These are phyloP conservation scores for Tipula unca DNA, from an alignment of 2,888 invertebrate species.

Conservation along the genomic window DNA sequence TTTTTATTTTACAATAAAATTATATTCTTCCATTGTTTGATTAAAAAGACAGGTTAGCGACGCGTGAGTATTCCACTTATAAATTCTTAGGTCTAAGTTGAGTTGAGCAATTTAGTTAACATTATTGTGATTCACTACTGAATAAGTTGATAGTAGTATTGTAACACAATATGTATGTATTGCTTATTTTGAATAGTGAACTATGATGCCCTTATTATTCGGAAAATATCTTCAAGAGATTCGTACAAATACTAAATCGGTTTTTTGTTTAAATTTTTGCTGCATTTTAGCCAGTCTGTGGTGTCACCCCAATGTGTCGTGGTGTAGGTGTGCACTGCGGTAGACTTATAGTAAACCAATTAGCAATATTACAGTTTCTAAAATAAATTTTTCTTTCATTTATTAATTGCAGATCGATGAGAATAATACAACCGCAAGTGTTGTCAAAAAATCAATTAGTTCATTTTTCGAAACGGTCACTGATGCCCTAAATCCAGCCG, in stretches of 20 bases:
- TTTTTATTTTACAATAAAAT: too few relatives aligned
- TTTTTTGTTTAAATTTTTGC: neutral
- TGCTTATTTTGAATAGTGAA: too few relatives aligned
- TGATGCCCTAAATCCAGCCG: slow-evolving; percentile 57
- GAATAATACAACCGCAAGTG: slow-evolving; percentile 61
- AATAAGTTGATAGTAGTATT: too few relatives aligned
- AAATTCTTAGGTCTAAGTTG: too few relatives aligned
- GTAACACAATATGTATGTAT: too few relatives aligned
- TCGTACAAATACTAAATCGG: neutral
- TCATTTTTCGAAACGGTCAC: slow-evolving; percentile 63
- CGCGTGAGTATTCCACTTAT: too few relatives aligned
- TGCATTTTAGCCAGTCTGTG: neutral
- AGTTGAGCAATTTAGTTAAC: too few relatives aligned
- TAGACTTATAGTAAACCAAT: neutral
- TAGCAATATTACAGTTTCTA: neutral
- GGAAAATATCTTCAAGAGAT: too few relatives aligned
- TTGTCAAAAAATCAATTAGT: slow-evolving; percentile 62
- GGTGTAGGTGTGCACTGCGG: neutral
- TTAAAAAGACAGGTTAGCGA: too few relatives aligned
- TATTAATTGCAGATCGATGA: slow-evolving; percentile 50
- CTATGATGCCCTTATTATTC: too few relatives aligned
- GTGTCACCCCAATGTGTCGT: neutral
- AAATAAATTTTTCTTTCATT: neutral
- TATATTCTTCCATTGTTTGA: too few relatives aligned
- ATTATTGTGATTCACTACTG: too few relatives aligned